phyloP scores from a whole-genome alignment of 2,888 invertebrate species.

The Pristionchus fissidentatus region DNA sequence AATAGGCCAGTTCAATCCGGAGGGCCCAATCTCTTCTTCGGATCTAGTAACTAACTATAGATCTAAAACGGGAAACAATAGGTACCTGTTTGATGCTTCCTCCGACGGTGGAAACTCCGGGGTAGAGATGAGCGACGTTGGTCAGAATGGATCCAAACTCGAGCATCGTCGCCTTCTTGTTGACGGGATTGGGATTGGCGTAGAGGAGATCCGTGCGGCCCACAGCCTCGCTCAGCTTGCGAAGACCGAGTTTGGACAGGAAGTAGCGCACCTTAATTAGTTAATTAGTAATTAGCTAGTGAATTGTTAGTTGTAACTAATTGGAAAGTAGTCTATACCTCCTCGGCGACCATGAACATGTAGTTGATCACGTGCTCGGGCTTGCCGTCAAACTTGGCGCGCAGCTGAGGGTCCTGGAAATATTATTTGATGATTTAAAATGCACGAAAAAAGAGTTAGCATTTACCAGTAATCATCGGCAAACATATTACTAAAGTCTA shows the following conservation, averaged over 20 bases:
- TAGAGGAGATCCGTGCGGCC: slow-evolving; percentile 91
- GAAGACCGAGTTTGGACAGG: slow-evolving; percentile 92
- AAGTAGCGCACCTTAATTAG: slow-evolving; percentile 82
- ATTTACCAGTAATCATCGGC: no score
- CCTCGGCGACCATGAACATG: slow-evolving; percentile 96
- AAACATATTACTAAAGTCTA: no score
- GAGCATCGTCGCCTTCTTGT: slow-evolving; percentile 84
- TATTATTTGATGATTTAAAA: neutral
- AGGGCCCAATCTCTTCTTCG: no score
- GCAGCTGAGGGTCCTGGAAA: slow-evolving; percentile 86
- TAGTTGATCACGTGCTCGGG: slow-evolving; percentile 98
- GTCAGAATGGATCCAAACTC: slow-evolving; percentile 89
- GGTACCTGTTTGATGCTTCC: slow-evolving; percentile 86
- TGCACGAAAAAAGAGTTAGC: no score
- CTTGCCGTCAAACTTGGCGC: slow-evolving; percentile 96
- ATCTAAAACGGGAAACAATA: slow-evolving; percentile 77
- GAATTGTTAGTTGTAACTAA: neutral
- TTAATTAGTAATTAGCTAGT: no score
- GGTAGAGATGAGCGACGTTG: slow-evolving; percentile 90
- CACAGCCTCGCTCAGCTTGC: slow-evolving; percentile 80
- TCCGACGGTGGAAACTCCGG: slow-evolving; percentile 89
- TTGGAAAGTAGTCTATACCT: slow-evolving; percentile 78
- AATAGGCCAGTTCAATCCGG: no score
- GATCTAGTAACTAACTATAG: neutral
- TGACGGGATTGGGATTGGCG: slow-evolving; percentile 83